Percentiles rank a stretch among this genome's conserved stretches.
phyloP scores from a whole-genome alignment of 1,140 invertebrate species.

The Leguminivora glycinivorella region DNA sequence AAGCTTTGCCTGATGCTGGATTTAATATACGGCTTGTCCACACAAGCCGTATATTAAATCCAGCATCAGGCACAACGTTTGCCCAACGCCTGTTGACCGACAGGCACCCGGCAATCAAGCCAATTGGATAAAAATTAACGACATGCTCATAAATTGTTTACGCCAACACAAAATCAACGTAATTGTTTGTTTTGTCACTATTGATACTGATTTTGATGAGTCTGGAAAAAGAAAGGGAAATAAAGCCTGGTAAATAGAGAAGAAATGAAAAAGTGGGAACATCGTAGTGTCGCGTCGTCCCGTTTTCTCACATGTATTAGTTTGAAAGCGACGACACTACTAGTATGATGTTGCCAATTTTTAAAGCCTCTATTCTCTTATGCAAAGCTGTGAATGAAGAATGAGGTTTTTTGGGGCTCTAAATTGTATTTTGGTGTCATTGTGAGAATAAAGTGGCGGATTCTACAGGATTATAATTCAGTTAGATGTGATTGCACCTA shows the following conservation, averaged over 20 bases:
- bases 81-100: constrained; percentile 1
- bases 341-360: too few relatives aligned
- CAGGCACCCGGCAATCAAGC: constrained; percentile 11
- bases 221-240: too few relatives aligned
- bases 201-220: constrained; percentile 26
- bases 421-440: neutral
- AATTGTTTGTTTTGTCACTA: constrained; percentile 26
- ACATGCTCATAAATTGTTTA: constrained; percentile 18
- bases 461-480: neutral
- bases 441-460: neutral
- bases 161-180: constrained; percentile 24
- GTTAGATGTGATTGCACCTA: neutral
- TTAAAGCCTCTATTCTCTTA: too few relatives aligned
- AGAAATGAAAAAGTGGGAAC: too few relatives aligned
- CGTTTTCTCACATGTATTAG: too few relatives aligned
- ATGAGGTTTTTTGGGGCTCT: neutral
- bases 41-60: too few relatives aligned
- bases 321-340: too few relatives aligned
- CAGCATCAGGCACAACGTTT: constrained; percentile 15
- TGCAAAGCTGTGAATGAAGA: too few relatives aligned
- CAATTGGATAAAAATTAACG: constrained; percentile 28
- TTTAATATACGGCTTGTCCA: too few relatives aligned
- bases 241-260: too few relatives aligned
- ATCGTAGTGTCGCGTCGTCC: too few relatives aligned
- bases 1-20: neutral